Percentiles rank a stretch among this genome's conserved stretches.
These are phyloP conservation scores for Hypsibius dujardini DNA, from an alignment of 1,140 invertebrate species.

Conservation along the genomic window DNA sequence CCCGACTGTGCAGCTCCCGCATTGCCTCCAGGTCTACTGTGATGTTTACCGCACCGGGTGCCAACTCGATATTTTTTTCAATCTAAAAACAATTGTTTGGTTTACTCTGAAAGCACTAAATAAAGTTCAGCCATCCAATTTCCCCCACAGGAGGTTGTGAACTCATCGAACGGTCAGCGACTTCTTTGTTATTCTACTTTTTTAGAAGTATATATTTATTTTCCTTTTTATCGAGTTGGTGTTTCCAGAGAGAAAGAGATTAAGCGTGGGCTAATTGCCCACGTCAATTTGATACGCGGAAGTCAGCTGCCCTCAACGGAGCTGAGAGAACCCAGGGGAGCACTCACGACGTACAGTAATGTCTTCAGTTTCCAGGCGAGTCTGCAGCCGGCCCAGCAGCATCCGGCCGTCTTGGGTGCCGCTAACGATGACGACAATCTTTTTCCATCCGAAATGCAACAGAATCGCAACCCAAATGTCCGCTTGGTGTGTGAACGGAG, in stretches of 20 bases:
- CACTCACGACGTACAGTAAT: not conserved
- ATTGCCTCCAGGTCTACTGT: slow-evolving; percentile 59
- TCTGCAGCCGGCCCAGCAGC: slow-evolving; percentile 67
- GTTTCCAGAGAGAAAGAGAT: too few species aligned
- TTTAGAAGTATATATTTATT: not conserved
- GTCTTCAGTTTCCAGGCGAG: slow-evolving; percentile 26
- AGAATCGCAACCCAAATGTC: slow-evolving; percentile 90
- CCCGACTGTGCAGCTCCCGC: slow-evolving; percentile 57
- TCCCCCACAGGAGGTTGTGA: too few species aligned
- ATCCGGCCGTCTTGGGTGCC: slow-evolving; percentile 86
- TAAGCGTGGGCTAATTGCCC: too few species aligned
- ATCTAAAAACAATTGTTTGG: slow-evolving; percentile 38
- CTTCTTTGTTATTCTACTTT: not conserved
- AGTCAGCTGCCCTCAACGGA: too few species aligned
- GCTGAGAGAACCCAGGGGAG: too few species aligned
- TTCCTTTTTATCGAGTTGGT: slow-evolving; percentile 23
- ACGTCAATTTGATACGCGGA: too few species aligned
- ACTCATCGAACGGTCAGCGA: too few species aligned
- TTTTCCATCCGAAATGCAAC: slow-evolving; percentile 77
- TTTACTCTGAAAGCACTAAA: too few species aligned
- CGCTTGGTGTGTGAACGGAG: slow-evolving; percentile 89
- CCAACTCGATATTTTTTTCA: slow-evolving; percentile 73
- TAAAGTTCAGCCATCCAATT: too few species aligned
- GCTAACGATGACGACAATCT: slow-evolving; percentile 87
- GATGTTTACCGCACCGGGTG: slow-evolving; percentile 60